Evolutionary conservation across 2,113 vertebrate genomes (phyloP).

Genomic region (Corythornis madagascariensis): DNA sequence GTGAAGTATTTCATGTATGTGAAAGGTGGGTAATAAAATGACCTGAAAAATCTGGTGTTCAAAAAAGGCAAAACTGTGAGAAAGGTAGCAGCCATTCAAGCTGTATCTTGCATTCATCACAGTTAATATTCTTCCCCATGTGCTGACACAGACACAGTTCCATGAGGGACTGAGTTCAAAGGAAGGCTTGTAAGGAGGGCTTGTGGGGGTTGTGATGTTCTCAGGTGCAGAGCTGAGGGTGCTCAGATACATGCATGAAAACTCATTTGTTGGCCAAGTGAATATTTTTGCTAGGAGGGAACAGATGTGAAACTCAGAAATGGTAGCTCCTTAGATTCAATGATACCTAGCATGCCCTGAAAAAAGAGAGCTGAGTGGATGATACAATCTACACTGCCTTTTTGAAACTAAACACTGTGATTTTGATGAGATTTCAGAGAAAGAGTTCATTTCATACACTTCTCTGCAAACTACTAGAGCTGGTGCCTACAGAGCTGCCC

Average conservation of each 20-base stretch:
- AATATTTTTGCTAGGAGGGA: not conserved
- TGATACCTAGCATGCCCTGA: not conserved
- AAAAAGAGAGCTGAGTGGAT: not conserved
- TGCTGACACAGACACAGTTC: fast-evolving
- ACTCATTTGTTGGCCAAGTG: not conserved
- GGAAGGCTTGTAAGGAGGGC: not conserved
- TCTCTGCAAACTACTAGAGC: not conserved
- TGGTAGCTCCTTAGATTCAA: not conserved
- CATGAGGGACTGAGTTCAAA: not conserved
- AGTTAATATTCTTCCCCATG: not conserved
- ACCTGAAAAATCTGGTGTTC: not conserved
- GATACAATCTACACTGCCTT: not conserved
- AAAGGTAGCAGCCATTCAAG: not conserved
- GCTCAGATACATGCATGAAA: not conserved
- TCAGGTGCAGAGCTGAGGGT: not conserved
- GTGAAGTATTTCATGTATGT: not conserved
- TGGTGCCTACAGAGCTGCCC: not conserved
- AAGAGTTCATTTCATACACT: not conserved
- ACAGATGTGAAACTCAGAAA: not conserved
- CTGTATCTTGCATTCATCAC: not conserved
- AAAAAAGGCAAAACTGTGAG: not conserved
- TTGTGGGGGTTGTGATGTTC: fast-evolving
- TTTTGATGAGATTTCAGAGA: not conserved
- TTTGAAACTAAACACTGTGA: not conserved
- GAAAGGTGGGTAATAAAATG: not conserved